Conservation (phyloP, 2,797 vertebrate species). For the Fistularia tabacaria region DNA sequence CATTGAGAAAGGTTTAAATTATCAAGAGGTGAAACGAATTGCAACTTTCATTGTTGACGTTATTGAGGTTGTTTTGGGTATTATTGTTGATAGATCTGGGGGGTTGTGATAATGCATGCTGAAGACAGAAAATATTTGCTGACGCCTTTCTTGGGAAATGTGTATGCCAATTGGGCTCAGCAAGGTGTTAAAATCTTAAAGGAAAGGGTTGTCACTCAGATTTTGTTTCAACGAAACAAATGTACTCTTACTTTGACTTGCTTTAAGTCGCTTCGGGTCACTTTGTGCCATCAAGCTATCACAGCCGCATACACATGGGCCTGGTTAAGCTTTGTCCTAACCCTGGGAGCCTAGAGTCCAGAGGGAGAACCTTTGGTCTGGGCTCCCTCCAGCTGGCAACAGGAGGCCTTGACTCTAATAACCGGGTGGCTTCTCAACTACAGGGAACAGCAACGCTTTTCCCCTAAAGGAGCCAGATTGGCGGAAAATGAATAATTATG, state of each 20-base stretch:
- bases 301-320: constrained; percentile 27
- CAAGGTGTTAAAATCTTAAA: no score
- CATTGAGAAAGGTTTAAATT: neutral
- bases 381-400: constrained; percentile 69
- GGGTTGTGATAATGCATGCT: no score
- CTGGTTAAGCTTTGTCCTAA: constrained; percentile 39
- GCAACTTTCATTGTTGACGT: no score
- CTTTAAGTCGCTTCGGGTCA: constrained; percentile 9
- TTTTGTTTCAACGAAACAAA: no score
- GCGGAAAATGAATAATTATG: constrained; percentile 78
- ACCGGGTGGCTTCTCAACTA: constrained; percentile 71
- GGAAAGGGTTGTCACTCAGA: no score
- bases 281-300: constrained; percentile 22
- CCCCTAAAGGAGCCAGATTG: constrained; percentile 62
- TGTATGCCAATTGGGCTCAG: no score
- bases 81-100: no score
- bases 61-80: no score
- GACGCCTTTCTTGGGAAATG: no score
- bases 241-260: constrained; percentile 10
- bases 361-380: constrained; percentile 59
- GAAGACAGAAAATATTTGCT: no score
- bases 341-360: constrained; percentile 49
- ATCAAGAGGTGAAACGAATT: neutral
- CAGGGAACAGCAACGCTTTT: constrained; percentile 61
- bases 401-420: constrained; percentile 70